Evolutionary conservation across 2,113 vertebrate species (phyloP).

Genomic region (Sinocyclocheilus rhinocerous): DNA sequence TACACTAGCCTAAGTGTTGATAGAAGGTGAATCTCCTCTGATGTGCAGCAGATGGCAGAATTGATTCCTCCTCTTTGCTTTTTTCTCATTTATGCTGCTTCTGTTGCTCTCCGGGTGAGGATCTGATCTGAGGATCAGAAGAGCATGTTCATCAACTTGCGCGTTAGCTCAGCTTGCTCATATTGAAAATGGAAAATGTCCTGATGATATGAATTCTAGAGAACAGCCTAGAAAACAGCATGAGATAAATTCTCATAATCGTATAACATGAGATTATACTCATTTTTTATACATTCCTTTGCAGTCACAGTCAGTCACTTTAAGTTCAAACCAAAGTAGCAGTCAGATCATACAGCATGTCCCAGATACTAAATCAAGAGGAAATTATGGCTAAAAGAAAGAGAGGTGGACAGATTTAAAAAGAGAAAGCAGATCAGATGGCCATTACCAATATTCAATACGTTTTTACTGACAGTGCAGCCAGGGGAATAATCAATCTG

Average conservation of each 20-base stretch:
- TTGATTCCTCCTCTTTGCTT: constrained; percentile 27
- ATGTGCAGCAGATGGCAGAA: constrained; percentile 68
- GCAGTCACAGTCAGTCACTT: constrained; percentile 27
- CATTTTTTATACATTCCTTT: constrained; percentile 14
- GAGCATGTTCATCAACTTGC: background rate
- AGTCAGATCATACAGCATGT: constrained; percentile 53
- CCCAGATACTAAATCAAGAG: constrained; percentile 67
- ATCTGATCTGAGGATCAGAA: background rate
- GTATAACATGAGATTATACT: background rate
- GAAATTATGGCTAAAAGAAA: constrained; percentile 53
- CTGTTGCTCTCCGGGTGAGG: background rate
- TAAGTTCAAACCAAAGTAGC: background rate
- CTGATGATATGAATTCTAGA: background rate
- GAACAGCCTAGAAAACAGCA: constrained; percentile 31
- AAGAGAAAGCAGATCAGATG: background rate
- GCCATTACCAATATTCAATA: background rate
- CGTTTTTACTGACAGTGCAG: background rate
- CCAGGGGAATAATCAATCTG: background rate
- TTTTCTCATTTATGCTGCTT: constrained; percentile 31
- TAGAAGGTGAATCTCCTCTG: constrained; percentile 13
- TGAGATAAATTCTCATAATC: constrained; percentile 19
- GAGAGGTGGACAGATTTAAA: background rate
- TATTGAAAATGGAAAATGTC: constrained; percentile 1
- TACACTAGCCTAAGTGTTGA: background rate
- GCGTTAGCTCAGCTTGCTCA: background rate